These are phyloP conservation scores for Lycopodina hypogea DNA, from an alignment of 37 sponge, comb jelly and placozoan genomes.

Conservation along the genomic window DNA sequence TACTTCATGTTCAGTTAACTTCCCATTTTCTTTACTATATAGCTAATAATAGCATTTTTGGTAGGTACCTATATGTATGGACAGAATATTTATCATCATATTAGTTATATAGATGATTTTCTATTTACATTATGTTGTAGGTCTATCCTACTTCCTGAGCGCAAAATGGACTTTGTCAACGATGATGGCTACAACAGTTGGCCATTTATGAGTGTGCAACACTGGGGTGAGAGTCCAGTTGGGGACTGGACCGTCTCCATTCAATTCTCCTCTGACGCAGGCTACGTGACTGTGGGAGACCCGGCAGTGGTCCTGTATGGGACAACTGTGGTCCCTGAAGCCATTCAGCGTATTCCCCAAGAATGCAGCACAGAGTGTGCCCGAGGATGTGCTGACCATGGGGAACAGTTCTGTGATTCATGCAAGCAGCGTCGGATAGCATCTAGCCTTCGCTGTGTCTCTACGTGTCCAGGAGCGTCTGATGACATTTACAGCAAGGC, in stretches of 20 bases:
- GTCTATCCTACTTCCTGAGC: slow-evolving; percentile 53
- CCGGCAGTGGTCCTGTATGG: slow-evolving; percentile 48
- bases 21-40: too few species aligned
- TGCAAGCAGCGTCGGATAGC: slow-evolving; percentile 23
- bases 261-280: slow-evolving; percentile 24
- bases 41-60: too few species aligned
- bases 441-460: slow-evolving; percentile 34
- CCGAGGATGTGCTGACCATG: slow-evolving; percentile 41
- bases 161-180: slow-evolving; percentile 52
- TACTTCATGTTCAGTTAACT: too few species aligned
- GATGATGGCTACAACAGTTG: slow-evolving; percentile 57
- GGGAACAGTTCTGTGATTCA: slow-evolving; percentile 29
- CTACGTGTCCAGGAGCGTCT: slow-evolving; percentile 23
- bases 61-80: too few species aligned
- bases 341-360: slow-evolving; percentile 40
- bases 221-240: slow-evolving; percentile 77
- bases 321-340: slow-evolving; percentile 27
- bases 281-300: slow-evolving; percentile 12
- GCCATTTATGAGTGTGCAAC: slow-evolving; percentile 86
- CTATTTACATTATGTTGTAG: neutral
- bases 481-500: too few species aligned
- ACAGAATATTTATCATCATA: too few species aligned
- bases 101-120: too few species aligned
- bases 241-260: slow-evolving; percentile 68
- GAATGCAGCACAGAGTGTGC: slow-evolving; percentile 50